Percentiles rank a stretch among this genome's conserved stretches.
Conservation (phyloP, 1,140 invertebrate species). For the Drosophila nannoptera region DNA sequence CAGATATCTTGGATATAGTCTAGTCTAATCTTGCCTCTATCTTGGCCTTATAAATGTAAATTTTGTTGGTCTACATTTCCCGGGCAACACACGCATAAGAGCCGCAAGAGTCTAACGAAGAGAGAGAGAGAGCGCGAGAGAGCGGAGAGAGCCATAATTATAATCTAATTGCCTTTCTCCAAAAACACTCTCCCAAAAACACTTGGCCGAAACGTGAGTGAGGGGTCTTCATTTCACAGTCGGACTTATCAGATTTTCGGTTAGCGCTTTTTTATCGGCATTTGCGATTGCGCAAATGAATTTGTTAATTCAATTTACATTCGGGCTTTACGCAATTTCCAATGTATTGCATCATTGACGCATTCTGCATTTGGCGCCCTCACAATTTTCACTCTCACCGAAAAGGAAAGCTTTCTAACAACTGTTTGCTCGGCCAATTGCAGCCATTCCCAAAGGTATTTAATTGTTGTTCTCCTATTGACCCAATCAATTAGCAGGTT, state of each 20-base stretch:
- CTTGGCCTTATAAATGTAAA: too few relatives aligned
- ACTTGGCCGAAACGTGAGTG: background rate
- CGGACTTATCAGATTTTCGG: slow-evolving; percentile 16
- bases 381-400: slow-evolving; percentile 23
- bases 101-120: too few relatives aligned
- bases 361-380: slow-evolving; percentile 45
- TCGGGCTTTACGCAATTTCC: slow-evolving; percentile 25
- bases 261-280: slow-evolving; percentile 40
- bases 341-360: slow-evolving; percentile 48
- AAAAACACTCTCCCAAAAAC: too few relatives aligned
- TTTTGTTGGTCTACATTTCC: too few relatives aligned
- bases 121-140: too few relatives aligned
- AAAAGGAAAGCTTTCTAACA: slow-evolving; percentile 66
- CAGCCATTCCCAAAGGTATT: slow-evolving; percentile 20
- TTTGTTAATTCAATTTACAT: slow-evolving; percentile 58
- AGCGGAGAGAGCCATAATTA: too few relatives aligned
- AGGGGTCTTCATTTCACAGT: background rate
- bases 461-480: slow-evolving; percentile 39
- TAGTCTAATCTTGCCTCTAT: too few relatives aligned
- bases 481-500: slow-evolving; percentile 55
- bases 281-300: slow-evolving; percentile 32
- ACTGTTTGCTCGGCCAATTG: slow-evolving; percentile 40
- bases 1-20: too few relatives aligned
- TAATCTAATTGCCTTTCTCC: too few relatives aligned
- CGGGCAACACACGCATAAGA: too few relatives aligned